phyloP scores from a whole-genome alignment of 2,888 invertebrate species.

The Agrenia bidenticulata region DNA sequence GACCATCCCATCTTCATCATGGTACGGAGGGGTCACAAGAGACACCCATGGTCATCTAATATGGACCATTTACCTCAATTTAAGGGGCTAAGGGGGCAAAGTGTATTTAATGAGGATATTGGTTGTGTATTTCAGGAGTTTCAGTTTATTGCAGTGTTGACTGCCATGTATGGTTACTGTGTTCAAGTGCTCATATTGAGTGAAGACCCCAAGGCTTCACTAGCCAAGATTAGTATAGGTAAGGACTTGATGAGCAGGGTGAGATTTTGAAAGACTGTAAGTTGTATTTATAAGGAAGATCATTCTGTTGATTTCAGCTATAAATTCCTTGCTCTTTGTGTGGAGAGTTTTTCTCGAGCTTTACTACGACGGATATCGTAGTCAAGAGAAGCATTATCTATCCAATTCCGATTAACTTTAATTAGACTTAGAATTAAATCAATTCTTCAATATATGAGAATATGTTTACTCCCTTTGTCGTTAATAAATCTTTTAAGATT shows the following conservation, averaged over 20 bases:
- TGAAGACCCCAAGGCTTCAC: background rate
- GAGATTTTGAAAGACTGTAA: no score
- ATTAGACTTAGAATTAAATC: no score
- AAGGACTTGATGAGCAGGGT: no score
- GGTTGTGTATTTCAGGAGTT: conserved; percentile 1
- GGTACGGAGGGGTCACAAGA: conserved; percentile 6
- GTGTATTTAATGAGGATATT: no score
- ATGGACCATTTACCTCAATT: no score
- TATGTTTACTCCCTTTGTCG: no score
- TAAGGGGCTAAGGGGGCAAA: no score
- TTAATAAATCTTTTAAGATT: no score
- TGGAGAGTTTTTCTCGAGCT: conserved; percentile 35
- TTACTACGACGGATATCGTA: conserved; percentile 32
- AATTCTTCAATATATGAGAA: no score
- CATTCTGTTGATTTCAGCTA: background rate
- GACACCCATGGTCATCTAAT: no score
- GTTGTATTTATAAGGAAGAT: no score
- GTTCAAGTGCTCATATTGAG: conserved; percentile 5
- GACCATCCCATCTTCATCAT: conserved; percentile 43
- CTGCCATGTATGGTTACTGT: conserved; percentile 16
- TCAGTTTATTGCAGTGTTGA: background rate
- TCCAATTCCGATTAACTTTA: background rate
- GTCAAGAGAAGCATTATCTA: conserved; percentile 28
- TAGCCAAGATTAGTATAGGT: no score
- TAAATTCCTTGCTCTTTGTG: conserved; percentile 23